Percentiles rank a stretch among this genome's conserved stretches.
These are phyloP conservation scores for Riptortus pedestris DNA, from an alignment of 1,140 invertebrate species.

Conservation along the genomic window DNA sequence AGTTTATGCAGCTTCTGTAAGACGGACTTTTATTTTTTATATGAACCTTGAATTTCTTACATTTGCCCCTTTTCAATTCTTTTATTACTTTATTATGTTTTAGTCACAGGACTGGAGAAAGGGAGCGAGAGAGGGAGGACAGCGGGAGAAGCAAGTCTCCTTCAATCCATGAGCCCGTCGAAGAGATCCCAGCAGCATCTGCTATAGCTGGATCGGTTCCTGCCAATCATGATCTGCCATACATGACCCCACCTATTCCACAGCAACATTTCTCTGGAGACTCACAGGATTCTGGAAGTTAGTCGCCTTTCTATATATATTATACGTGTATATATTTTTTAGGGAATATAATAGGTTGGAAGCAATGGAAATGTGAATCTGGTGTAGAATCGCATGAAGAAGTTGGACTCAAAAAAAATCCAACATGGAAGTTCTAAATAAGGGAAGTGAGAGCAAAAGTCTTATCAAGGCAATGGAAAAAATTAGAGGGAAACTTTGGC, in stretches of 20 bases:
- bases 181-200: slow-evolving; percentile 60
- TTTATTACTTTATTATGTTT: not conserved
- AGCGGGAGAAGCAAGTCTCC: slow-evolving; percentile 14
- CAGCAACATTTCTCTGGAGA: slow-evolving; percentile 68
- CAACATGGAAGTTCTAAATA: no score
- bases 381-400: no score
- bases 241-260: slow-evolving; percentile 61
- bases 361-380: no score
- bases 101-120: slow-evolving; percentile 21
- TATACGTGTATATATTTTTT: slow-evolving; percentile 6
- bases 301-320: slow-evolving; percentile 35
- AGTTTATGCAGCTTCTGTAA: no score
- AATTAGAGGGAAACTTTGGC: no score
- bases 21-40: no score
- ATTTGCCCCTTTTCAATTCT: no score
- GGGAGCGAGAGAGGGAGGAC: not conserved
- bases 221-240: slow-evolving; percentile 76
- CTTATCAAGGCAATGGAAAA: not conserved
- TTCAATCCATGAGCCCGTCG: slow-evolving; percentile 22
- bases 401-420: no score
- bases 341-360: no score
- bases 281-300: slow-evolving; percentile 72
- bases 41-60: no score
- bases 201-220: slow-evolving; percentile 72
- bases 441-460: no score